phyloP scores from a whole-genome alignment of 2,113 vertebrate genomes.

The Sialia sialis region DNA sequence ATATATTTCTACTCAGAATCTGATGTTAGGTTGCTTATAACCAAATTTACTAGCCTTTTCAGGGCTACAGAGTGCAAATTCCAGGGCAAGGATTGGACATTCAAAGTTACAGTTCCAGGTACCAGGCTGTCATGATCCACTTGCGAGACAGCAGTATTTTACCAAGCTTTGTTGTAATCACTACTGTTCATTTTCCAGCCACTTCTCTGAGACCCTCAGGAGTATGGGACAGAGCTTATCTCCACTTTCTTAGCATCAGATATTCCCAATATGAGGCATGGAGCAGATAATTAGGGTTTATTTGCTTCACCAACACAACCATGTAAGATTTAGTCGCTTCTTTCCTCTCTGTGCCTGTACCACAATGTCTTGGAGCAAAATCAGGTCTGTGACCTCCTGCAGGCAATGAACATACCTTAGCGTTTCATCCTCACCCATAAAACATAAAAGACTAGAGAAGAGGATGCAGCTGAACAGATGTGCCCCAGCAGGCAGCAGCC shows the following conservation, averaged over 20 bases:
- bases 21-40: neutral
- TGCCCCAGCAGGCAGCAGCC: neutral
- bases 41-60: neutral
- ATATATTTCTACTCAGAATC: neutral
- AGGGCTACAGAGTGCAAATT: neutral
- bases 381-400: neutral
- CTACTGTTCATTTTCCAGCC: neutral
- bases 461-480: neutral
- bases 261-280: neutral
- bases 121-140: neutral
- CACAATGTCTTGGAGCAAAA: neutral
- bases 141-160: neutral
- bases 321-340: neutral
- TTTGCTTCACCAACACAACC: neutral
- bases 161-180: neutral
- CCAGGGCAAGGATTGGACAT: neutral
- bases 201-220: neutral
- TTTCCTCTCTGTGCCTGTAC: neutral
- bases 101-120: neutral
- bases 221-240: fast-evolving
- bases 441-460: neutral
- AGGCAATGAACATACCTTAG: fast-evolving
- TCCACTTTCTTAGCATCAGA: neutral
- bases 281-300: neutral
- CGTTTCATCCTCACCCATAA: neutral